These are phyloP conservation scores for Triplophysa dalaica DNA, from an alignment of 2,113 vertebrate species.

Conservation along the genomic window DNA sequence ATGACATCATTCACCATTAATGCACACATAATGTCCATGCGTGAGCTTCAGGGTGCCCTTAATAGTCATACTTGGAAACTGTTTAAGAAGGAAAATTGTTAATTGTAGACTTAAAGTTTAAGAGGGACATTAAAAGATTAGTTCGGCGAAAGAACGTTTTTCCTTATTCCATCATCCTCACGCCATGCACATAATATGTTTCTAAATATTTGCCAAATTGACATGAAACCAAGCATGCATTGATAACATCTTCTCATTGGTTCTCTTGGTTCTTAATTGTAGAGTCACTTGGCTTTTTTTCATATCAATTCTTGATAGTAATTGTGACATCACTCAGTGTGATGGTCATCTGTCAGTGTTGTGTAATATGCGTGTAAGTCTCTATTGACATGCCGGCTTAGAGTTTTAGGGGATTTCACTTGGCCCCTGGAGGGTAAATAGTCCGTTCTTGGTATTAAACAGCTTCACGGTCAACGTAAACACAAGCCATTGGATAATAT, in stretches of 20 bases:
- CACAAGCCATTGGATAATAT: conserved; percentile 57
- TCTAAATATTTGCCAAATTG: no score
- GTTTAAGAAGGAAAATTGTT: background rate
- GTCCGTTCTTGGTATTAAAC: conserved; percentile 53
- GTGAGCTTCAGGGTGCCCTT: background rate
- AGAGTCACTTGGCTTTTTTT: no score
- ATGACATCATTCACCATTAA: background rate
- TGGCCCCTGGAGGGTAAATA: conserved; percentile 40
- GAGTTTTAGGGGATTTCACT: conserved; percentile 24
- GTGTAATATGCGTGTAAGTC: conserved; percentile 1
- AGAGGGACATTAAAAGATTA: background rate
- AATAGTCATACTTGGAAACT: no score
- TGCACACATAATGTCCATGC: background rate
- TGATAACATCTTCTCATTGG: no score
- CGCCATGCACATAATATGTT: no score
- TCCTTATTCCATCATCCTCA: no score
- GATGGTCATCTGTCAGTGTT: conserved; percentile 12
- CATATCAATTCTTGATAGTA: background rate
- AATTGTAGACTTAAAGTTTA: background rate
- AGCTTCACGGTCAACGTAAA: conserved; percentile 62
- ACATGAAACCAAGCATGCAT: no score
- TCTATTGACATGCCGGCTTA: conserved; percentile 1
- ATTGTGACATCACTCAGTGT: background rate
- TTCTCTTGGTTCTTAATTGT: no score
- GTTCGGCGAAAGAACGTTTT: no score